Evolutionary conservation across 1,140 invertebrate genomes (phyloP), one percentile per base, ranked within the genome.

Genomic region (Elymnias hypermnestra): DNA sequence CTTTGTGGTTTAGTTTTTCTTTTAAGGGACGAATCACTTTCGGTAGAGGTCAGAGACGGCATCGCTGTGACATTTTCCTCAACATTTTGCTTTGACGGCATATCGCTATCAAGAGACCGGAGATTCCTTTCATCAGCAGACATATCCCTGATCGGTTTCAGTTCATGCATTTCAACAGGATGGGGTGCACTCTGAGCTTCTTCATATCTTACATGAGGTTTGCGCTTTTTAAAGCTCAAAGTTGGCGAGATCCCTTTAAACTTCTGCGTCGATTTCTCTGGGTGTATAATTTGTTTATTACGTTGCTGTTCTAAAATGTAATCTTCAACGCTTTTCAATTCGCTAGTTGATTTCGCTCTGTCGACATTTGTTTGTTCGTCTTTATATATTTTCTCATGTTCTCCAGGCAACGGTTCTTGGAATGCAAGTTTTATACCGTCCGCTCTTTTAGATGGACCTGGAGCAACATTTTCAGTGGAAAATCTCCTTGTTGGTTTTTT

Each of bases 291-390:
- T n/a, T n/a, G n/a, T n/a, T n/a, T n/a, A n/a, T n/a, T 31, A 25
- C 35, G 17, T 15, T 47, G 25, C 15, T 49, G 33, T 31, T 56
- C 31, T 23, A 38, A 22, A 10, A 57, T 58, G 39, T 61, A 63
- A 23, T 63, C 57, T 23, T 67, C 64, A n/a, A 61, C 52, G 5
- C 53, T 63, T 51, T 57, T 42, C 22, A 54, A 18, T 17, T 44
- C 43, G 2, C 10, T 12, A 12, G 19, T 1, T 21, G 6, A 29
- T 48, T 48, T 48, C 10, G 17, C 9, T n/a, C 14, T 21, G 1
- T 7, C 1, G 0, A 8, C 15, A 23, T 10, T 15, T 2, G 14
- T 3, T 33, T 15, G 0, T 33, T 3, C 19, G 28, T 25, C 3
- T 17, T 21, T 3, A 9, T 9, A 6, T 12, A 12, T 29, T 19